phyloP scores from a whole-genome alignment of 2,797 vertebrate species.

The Falco novaeseelandiae region DNA sequence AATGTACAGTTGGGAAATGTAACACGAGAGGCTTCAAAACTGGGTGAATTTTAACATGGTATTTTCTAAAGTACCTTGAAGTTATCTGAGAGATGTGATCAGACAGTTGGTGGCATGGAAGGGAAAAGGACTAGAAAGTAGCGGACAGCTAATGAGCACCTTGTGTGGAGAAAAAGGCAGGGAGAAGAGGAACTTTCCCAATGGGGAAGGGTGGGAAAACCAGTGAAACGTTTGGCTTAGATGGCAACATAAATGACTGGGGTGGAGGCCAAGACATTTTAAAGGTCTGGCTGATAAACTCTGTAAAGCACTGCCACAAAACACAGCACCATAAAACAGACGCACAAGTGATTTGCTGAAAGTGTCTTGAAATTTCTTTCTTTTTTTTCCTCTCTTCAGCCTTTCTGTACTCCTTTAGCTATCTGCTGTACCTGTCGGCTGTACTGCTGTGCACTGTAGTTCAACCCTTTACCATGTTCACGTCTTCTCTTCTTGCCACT shows the following conservation, averaged over 20 bases:
- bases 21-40: not conserved
- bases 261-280: not conserved
- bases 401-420: not conserved
- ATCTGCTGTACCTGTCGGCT: not conserved
- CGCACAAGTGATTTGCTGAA: not conserved
- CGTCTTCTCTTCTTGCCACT: not conserved
- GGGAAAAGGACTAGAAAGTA: not conserved
- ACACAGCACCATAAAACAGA: rapidly evolving
- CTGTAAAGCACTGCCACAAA: not conserved
- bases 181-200: not conserved
- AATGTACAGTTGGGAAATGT: not conserved
- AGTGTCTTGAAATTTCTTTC: not conserved
- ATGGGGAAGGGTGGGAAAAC: not conserved
- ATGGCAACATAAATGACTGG: not conserved
- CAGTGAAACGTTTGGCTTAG: not conserved
- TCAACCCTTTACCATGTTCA: not conserved
- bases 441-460: not conserved
- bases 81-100: not conserved
- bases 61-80: not conserved
- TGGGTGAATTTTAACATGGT: not conserved
- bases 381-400: not conserved
- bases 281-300: not conserved
- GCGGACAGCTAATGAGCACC: not conserved
- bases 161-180: not conserved
- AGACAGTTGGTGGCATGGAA: not conserved